Evolutionary conservation across 2,797 vertebrate genomes (phyloP).

Genomic region (Valencia hispanica): DNA sequence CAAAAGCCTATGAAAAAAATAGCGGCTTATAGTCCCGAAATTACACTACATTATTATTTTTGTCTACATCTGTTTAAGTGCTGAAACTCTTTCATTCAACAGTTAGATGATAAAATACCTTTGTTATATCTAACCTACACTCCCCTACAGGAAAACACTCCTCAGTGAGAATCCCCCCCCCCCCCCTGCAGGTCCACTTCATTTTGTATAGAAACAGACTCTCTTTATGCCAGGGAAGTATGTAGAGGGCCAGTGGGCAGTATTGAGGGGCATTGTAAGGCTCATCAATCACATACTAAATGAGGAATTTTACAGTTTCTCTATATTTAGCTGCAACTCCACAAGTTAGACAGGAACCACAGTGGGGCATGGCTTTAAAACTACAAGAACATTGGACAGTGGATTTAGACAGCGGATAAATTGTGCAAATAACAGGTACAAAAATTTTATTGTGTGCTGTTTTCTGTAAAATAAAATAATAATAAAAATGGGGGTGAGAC

Average conservation of each 20-base stretch:
- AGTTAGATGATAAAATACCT: no score
- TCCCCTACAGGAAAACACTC: no score
- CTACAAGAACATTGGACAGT: neutral
- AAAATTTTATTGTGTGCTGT: neutral
- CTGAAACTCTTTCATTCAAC: no score
- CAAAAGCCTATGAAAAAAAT: no score
- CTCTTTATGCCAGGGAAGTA: conserved; percentile 20
- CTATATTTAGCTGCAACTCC: conserved; percentile 24
- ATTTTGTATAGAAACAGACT: neutral
- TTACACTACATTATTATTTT: no score
- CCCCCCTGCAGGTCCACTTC: no score
- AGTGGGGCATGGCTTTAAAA: conserved; percentile 14
- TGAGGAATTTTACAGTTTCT: conserved; percentile 26
- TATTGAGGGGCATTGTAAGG: conserved; percentile 26
- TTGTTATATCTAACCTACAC: no score
- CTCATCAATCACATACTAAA: conserved; percentile 41
- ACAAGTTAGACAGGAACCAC: neutral
- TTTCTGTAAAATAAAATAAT: no score
- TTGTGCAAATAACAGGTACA: neutral
- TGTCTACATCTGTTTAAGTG: no score
- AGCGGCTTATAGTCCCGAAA: no score
- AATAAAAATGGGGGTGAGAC: no score
- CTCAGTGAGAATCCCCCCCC: no score
- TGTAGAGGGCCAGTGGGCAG: conserved; percentile 19
- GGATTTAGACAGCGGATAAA: neutral